Evolutionary conservation across 2,888 invertebrate species (phyloP).

Genomic region (Netelia fuscicornis): DNA sequence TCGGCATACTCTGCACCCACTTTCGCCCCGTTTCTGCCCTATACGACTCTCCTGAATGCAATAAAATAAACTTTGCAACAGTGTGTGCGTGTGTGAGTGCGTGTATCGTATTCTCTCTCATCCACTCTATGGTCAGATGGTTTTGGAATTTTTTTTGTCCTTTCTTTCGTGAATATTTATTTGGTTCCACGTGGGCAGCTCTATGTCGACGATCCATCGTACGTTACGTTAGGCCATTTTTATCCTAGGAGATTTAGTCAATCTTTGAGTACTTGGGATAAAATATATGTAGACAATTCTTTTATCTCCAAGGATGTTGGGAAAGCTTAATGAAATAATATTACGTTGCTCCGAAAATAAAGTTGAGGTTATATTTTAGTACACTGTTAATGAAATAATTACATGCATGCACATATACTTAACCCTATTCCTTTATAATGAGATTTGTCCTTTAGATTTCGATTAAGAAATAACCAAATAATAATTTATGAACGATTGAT

Average conservation of each 20-base stretch:
- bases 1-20: conserved; percentile 5
- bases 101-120: background rate
- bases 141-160: background rate
- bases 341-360: too few species aligned
- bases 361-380: too few species aligned
- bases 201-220: background rate
- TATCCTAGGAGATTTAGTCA: background rate
- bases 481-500: too few species aligned
- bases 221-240: background rate
- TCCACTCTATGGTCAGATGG: background rate
- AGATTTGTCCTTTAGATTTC: too few species aligned
- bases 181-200: background rate
- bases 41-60: conserved; percentile 17
- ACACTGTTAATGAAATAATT: too few species aligned
- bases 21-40: background rate
- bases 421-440: too few species aligned
- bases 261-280: background rate
- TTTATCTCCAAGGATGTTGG: too few species aligned
- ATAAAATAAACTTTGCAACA: conserved; percentile 25
- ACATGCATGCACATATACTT: too few species aligned
- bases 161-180: background rate
- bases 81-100: background rate
- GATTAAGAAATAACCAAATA: too few species aligned
- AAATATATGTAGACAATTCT: background rate
- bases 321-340: too few species aligned